These are phyloP conservation scores for Eretmocerus hayati DNA, from an alignment of 2,888 invertebrate genomes.

Conservation along the genomic window DNA sequence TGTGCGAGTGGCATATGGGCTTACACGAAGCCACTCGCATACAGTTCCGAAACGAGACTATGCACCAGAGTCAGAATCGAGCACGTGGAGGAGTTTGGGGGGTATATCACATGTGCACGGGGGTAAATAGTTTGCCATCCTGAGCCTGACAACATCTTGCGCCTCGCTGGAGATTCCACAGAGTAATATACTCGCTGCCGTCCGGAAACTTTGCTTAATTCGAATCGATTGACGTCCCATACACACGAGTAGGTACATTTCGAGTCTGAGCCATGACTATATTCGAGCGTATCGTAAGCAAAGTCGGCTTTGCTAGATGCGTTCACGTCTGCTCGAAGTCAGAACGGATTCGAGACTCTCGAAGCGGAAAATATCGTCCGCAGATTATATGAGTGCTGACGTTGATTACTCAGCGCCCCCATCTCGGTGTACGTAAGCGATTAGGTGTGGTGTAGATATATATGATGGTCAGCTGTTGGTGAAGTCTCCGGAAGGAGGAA, in stretches of 20 bases:
- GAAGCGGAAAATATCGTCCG: too few relatives aligned
- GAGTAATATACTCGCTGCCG: too few relatives aligned
- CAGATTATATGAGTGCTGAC: too few relatives aligned
- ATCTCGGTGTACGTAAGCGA: too few relatives aligned
- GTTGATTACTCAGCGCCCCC: too few relatives aligned
- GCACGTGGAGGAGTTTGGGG: background rate
- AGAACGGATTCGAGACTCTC: too few relatives aligned
- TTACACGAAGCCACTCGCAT: constrained; percentile 1
- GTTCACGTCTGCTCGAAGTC: too few relatives aligned
- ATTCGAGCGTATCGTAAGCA: too few relatives aligned
- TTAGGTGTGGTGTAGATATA: too few relatives aligned
- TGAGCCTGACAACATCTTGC: constrained; percentile 23
- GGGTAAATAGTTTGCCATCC: constrained; percentile 21
- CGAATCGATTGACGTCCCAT: constrained; percentile 21
- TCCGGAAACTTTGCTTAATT: constrained; percentile 23
- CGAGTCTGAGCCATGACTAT: too few relatives aligned
- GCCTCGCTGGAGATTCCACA: constrained; percentile 4
- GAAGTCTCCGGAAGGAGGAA: too few relatives aligned
- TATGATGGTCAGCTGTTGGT: too few relatives aligned
- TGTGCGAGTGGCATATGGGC: constrained; percentile 18
- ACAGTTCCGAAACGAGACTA: constrained; percentile 8
- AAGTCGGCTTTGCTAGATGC: constrained; percentile 21
- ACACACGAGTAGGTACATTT: constrained; percentile 4
- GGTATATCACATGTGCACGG: constrained; percentile 6
- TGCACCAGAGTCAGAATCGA: constrained; percentile 2